These are phyloP conservation scores for Eptesicus fuscus DNA, from an alignment of 2,113 vertebrate species.

Conservation along the genomic window DNA sequence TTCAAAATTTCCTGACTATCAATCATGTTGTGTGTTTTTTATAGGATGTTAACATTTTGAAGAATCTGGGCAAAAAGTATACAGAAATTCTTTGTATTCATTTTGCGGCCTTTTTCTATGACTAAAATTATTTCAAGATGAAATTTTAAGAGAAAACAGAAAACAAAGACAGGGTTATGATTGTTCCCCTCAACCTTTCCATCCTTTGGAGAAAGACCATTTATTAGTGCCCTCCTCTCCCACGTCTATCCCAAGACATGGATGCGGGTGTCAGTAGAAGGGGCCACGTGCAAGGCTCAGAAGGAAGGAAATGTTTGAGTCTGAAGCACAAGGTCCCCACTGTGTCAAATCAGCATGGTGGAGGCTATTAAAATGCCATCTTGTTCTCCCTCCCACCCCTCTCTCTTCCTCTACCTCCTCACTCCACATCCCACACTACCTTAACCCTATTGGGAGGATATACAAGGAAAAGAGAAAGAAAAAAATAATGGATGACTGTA, in stretches of 20 bases:
- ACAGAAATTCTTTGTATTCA: background rate
- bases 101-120: background rate
- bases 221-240: background rate
- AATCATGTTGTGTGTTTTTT: background rate
- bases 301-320: slow-evolving; percentile 65
- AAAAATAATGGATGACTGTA: slow-evolving; percentile 79
- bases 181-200: background rate
- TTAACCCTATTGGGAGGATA: slow-evolving; percentile 77
- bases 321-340: slow-evolving; percentile 67
- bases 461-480: slow-evolving; percentile 62
- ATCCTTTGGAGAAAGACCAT: background rate
- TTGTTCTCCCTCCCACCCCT: slow-evolving; percentile 63
- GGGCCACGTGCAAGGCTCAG: slow-evolving; percentile 10
- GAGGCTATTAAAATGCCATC: slow-evolving; percentile 80
- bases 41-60: background rate
- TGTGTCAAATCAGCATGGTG: slow-evolving; percentile 70
- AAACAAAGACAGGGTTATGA: background rate
- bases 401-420: slow-evolving; percentile 62
- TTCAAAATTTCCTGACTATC: background rate
- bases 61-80: background rate
- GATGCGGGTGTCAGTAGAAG: background rate
- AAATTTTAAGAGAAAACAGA: background rate
- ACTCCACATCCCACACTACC: slow-evolving; percentile 52
- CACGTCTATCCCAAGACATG: background rate
- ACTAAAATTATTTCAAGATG: background rate